Conservation (phyloP, 2,888 invertebrate genomes). For the Axea sp. region DNA sequence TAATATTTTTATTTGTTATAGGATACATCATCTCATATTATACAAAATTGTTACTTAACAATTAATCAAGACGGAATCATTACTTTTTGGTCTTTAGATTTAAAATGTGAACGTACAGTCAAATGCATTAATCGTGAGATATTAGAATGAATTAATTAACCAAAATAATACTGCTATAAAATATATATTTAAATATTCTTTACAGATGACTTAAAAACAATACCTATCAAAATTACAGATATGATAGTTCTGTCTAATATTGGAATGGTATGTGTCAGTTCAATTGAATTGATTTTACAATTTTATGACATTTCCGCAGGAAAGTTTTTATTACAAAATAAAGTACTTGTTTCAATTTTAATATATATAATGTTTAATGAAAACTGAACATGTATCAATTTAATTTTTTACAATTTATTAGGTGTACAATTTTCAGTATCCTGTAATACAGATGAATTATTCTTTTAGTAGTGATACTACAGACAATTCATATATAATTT, state of each 20-base stretch:
- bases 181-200: constrained; percentile 7
- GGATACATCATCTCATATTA: neutral
- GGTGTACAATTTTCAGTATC: constrained; percentile 84
- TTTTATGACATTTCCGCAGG: constrained; percentile 90
- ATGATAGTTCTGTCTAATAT: constrained; percentile 88
- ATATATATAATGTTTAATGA: neutral
- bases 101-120: neutral
- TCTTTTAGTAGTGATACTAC: constrained; percentile 82
- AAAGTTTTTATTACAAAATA: constrained; percentile 86
- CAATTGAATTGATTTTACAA: constrained; percentile 88
- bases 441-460: constrained; percentile 82
- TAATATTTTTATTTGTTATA: constrained; percentile 3
- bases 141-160: neutral
- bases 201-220: constrained; percentile 82
- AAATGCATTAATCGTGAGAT: constrained; percentile 29
- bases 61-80: constrained; percentile 10
- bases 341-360: constrained; percentile 74
- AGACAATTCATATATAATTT: constrained; percentile 83
- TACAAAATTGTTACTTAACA: constrained; percentile 21
- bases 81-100: constrained; percentile 17
- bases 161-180: neutral
- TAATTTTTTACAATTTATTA: constrained; percentile 39
- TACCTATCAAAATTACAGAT: constrained; percentile 87
- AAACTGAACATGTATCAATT: neutral
- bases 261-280: constrained; percentile 87